phyloP scores from a whole-genome alignment of 1,140 invertebrate species.

The Ostrea edulis region DNA sequence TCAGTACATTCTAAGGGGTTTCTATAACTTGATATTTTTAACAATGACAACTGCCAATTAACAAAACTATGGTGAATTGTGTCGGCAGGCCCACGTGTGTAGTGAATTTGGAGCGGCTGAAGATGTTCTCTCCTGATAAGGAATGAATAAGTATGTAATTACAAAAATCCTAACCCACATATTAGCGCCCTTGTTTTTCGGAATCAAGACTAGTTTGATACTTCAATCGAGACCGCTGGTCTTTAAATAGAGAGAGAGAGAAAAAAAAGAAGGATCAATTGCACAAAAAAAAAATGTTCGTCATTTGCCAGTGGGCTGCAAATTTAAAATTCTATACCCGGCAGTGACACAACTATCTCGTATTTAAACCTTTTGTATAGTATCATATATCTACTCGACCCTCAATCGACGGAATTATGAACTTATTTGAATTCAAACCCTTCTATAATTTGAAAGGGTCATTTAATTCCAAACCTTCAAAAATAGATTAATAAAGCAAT shows the following conservation, averaged over 20 bases:
- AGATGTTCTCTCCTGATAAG: not conserved
- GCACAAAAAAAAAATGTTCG: not conserved
- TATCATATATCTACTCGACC: not conserved
- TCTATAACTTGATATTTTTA: too few relatives aligned
- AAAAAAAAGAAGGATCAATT: not conserved
- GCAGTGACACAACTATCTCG: slow-evolving; percentile 30
- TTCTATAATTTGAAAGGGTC: not conserved
- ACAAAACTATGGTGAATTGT: not conserved
- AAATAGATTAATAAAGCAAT: not conserved
- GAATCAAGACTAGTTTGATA: not conserved
- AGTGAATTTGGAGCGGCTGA: not conserved
- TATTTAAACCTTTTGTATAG: slow-evolving; percentile 22
- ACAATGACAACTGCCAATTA: too few relatives aligned
- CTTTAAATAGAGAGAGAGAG: not conserved
- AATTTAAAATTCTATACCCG: not conserved
- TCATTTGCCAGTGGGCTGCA: not conserved
- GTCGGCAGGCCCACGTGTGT: not conserved
- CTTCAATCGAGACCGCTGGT: not conserved
- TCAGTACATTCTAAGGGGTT: too few relatives aligned
- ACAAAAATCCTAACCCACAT: not conserved
- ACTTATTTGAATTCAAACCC: slow-evolving; percentile 17
- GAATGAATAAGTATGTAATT: slow-evolving; percentile 16
- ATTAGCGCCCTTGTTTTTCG: not conserved
- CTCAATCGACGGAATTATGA: slow-evolving; percentile 5
- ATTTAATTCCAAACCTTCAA: not conserved